phyloP scores from a whole-genome alignment of 2,797 vertebrate genomes.

The Holocentrus rufus region DNA sequence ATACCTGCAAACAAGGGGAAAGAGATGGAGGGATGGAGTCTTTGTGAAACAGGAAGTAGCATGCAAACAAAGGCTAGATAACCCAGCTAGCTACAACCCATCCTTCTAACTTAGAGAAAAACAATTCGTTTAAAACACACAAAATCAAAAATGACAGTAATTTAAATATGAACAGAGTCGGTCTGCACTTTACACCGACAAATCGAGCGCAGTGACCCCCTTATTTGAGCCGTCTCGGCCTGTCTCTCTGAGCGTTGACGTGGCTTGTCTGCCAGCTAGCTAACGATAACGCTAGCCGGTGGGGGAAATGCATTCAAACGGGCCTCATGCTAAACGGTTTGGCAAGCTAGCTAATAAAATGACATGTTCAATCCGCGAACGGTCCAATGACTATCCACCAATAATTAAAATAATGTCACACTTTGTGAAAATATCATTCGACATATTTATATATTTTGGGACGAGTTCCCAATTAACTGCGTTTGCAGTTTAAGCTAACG shows the following conservation, averaged over 20 bases:
- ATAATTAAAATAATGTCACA: neutral
- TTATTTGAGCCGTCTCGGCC: constrained; percentile 17
- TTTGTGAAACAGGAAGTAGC: constrained; percentile 74
- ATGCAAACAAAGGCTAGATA: constrained; percentile 77
- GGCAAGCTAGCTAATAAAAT: constrained; percentile 2
- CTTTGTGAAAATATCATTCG: accelerated
- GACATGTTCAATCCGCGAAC: accelerated
- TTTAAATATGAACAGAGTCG: accelerated
- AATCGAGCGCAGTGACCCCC: neutral
- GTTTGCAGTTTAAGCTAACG: constrained; percentile 33
- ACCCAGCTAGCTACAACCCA: constrained; percentile 59
- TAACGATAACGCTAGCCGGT: constrained; percentile 62
- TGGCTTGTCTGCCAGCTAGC: constrained; percentile 73
- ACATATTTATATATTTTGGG: neutral
- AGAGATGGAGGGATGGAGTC: constrained; percentile 37
- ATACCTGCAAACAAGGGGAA: constrained; percentile 83
- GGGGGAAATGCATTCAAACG: constrained; percentile 14
- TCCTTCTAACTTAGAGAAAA: constrained; percentile 6
- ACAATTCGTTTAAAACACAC: constrained; percentile 13
- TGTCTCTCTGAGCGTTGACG: constrained; percentile 73
- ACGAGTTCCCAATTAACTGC: neutral
- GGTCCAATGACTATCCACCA: accelerated
- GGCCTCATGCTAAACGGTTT: constrained; percentile 61
- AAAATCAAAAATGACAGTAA: neutral
- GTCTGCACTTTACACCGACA: neutral